Evolutionary conservation across 2,888 invertebrate species (phyloP), one percentile per base, ranked within the genome.

Genomic region (Ornithoptera priamus): DNA sequence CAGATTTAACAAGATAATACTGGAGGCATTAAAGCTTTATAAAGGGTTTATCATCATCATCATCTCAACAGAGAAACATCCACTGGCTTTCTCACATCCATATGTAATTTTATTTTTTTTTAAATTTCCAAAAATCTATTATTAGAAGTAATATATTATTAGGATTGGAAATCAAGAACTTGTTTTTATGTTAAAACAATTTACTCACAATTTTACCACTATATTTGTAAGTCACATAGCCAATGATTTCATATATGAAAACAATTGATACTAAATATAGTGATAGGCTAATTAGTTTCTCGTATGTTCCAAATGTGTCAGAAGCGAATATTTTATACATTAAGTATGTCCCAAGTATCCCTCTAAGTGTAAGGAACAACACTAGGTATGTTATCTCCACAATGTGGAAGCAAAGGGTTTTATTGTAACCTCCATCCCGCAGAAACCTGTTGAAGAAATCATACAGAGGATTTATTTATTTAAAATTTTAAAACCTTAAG

Each of bases 291-390:
- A 91, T 79, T 0, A 88, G 20, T 78, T 92, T 93, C 65, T 86
- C 86, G 57, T 89, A 85, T 62, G 77, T 65, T 69, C 92, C 92
- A 73, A 93, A 91, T 61, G 84, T 77, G 46, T 92, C 82, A 0
- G 88, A 85, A 8, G 77, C 75, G 8, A 93, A 60, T 60, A 93
- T 88, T 72, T 84, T 82, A 74, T 82, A 83, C 18, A 93, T 78
- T n/a, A 93, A 78, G 74, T 89, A 91, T 1, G 93, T 90, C 22
- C 95, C 94, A 36, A 94, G 76, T 1, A 93, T 69, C 1, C 94
- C 92, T 22, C 95, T 86, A 56, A 94, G 79, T 0, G 81, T 39
- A 15, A 94, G 72, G 76, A 94, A 94, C 63, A 90, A 70, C 0
- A 82, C 24, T 50, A 94, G 82, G 76, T 94, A 95, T 7, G 82